Base-by-base conservation (phyloP, 2,888 invertebrate species). In the Xestia sexstrigata region DNA sequence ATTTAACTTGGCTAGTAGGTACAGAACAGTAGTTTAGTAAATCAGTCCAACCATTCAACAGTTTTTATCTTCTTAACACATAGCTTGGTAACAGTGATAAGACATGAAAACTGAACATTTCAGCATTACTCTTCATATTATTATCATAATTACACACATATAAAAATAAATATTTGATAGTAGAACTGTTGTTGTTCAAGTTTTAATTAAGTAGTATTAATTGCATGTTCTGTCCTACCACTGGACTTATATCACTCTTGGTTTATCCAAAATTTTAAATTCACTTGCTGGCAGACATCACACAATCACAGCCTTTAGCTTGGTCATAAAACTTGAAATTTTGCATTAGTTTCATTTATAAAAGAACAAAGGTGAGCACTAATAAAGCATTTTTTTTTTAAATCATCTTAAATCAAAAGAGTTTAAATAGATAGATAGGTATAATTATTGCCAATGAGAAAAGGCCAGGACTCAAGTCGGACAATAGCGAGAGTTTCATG, bases 21-120 rank as follows among this genome's bases (percentile, higher is more conserved):
- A 17, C 3, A n/a, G 4, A 65, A n/a, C 8, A 42, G n/a, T 65
- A 65, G 15, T 60, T 26, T 47, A 42, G 39, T 55, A 47, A 13
- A 39, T 13, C 7, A 63, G n/a, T 52, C 9, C 0, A 52, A 55
- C 70, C 11, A 58, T 42, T 30, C 30, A 17, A 15, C 42, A 55
- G 7, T 52, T 79, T 23, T 35, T 78, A 58, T 60, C n/a, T 47
- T 26, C 1, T 26, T 42, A 17, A 26, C n/a, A 70, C 2, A 52
- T 23, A 26, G 23, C 62, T 45, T 63, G 30, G 30, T 47, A 20
- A 23, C 45, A 20, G 6, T 49, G 63, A 79, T 79, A 78, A 66
- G 15, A 52, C 17, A 65, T n/a, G 8, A 39, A 39, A 11, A 58
- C 5, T 66, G 9, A 26, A 66, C 3, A 30, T 65, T 49, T 52